Percentiles rank a stretch among this genome's conserved stretches.
Conservation (phyloP, 2,888 invertebrate species). For the Ceratothoa steindachneri region DNA sequence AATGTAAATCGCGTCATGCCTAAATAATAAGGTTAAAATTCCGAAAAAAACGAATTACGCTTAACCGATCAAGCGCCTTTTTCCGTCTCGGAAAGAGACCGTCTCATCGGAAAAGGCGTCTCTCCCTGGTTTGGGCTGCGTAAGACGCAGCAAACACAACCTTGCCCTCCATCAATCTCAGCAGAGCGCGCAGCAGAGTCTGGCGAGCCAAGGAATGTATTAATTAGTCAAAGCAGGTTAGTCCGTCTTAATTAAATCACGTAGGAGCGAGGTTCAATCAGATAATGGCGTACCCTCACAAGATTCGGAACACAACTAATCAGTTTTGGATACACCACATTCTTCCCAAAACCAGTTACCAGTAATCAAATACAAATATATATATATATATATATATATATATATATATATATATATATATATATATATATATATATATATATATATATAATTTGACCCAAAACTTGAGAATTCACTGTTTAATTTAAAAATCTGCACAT, state of each 20-base stretch:
- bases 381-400: not conserved
- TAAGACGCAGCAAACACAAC: no score
- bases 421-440: not conserved
- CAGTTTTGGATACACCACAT: not conserved
- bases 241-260: not conserved
- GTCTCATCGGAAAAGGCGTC: no score
- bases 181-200: no score
- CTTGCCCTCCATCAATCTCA: no score
- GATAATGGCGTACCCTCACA: not conserved
- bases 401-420: not conserved
- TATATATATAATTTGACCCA: not conserved
- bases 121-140: no score
- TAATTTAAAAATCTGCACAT: no score
- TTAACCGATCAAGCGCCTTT: no score
- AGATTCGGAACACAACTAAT: not conserved
- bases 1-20: no score
- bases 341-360: not conserved
- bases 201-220: not conserved
- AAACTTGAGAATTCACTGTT: no score
- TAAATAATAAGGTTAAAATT: no score
- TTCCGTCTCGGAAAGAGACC: no score
- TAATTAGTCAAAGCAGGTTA: not conserved
- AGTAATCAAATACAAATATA: not conserved
- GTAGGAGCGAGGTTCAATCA: not conserved
- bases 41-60: no score